These are phyloP conservation scores for Equus quagga DNA, from an alignment of 2,113 vertebrate genomes.

Conservation along the genomic window DNA sequence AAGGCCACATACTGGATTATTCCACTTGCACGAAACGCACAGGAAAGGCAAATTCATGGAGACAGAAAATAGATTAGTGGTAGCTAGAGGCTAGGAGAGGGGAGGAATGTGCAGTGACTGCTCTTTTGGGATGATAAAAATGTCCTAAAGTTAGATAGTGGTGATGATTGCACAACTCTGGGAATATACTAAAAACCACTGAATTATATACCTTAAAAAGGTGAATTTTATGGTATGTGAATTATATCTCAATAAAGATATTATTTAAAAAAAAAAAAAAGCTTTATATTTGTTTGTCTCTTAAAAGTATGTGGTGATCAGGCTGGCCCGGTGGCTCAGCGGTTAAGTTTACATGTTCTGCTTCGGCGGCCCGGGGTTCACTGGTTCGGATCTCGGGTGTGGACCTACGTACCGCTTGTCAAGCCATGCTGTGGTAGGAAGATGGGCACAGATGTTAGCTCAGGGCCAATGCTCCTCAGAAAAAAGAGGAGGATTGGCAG, in stretches of 20 bases:
- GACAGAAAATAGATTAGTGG: neutral
- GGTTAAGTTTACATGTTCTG: too few relatives aligned
- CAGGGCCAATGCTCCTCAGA: too few relatives aligned
- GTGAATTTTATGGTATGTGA: neutral
- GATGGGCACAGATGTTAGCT: too few relatives aligned
- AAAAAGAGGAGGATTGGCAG: too few relatives aligned
- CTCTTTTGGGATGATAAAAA: neutral
- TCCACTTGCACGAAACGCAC: neutral
- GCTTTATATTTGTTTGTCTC: neutral
- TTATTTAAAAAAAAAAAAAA: neutral
- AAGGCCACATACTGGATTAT: neutral
- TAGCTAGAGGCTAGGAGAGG: neutral
- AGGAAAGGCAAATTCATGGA: neutral
- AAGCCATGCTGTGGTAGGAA: too few relatives aligned
- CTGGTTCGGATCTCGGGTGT: too few relatives aligned
- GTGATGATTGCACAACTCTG: neutral
- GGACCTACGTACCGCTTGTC: too few relatives aligned
- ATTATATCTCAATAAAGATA: neutral
- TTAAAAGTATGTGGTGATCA: neutral
- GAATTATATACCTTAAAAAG: neutral
- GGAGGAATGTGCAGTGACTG: neutral
- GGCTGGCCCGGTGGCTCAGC: too few relatives aligned
- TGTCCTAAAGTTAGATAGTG: neutral
- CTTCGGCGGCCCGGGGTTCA: too few relatives aligned
- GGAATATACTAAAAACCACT: neutral